A percentile compares a stretch with the other conserved stretches of the same genome.
These are phyloP conservation scores for Yasuhikotakia modesta DNA, from an alignment of 2,797 vertebrate genomes.

Conservation along the genomic window DNA sequence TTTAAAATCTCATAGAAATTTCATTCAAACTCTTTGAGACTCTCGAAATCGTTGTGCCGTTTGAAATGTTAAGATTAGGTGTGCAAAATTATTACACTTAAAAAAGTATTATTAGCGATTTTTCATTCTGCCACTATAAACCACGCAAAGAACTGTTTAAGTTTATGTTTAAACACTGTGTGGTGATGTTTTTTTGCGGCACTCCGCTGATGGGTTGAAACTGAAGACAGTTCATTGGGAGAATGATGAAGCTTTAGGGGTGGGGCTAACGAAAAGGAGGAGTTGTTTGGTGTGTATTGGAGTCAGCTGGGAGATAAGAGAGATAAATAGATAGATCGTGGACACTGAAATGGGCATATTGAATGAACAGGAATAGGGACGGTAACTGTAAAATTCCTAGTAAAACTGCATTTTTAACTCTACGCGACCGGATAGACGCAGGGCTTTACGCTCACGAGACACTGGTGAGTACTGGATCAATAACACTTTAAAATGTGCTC, in stretches of 20 bases:
- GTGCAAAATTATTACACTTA: no score
- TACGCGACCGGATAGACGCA: conserved; percentile 2
- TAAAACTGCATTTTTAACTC: conserved; percentile 7
- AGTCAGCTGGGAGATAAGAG: conserved; percentile 45
- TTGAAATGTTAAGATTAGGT: no score
- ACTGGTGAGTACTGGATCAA: conserved; percentile 14
- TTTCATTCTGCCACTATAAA: neutral
- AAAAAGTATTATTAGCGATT: no score
- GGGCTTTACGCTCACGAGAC: neutral
- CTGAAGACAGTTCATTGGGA: conserved; percentile 9
- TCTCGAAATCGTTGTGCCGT: no score
- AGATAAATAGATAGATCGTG: conserved; percentile 26
- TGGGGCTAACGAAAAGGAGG: conserved; percentile 57
- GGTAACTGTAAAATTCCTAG: neutral
- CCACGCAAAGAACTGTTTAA: neutral
- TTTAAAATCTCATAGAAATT: no score
- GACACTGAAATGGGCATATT: conserved; percentile 18
- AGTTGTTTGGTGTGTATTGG: conserved; percentile 51
- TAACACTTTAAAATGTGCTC: neutral
- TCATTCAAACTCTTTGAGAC: no score
- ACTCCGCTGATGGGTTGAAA: neutral
- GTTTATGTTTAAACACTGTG: neutral
- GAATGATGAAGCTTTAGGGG: conserved; percentile 7
- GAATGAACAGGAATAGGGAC: conserved; percentile 16
- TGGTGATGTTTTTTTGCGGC: neutral